Evolutionary conservation across 2,797 vertebrate genomes (phyloP).

Genomic region (Neostethus bicornis): DNA sequence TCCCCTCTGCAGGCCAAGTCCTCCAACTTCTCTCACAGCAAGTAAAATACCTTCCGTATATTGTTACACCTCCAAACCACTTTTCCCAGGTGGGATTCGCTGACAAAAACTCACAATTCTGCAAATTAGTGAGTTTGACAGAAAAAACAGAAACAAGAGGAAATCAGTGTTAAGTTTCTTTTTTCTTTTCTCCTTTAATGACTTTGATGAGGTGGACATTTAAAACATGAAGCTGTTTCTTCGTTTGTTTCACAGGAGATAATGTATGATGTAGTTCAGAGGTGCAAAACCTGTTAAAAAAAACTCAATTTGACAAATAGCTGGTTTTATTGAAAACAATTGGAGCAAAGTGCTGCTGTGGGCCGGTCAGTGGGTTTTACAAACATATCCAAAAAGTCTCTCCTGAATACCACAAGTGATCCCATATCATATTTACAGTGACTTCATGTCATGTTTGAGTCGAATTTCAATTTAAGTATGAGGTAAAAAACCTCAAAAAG

Average conservation of each 20-base stretch:
- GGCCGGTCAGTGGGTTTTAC: constrained; percentile 21
- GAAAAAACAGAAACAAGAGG: constrained; percentile 58
- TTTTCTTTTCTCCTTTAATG: constrained; percentile 38
- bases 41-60: constrained; percentile 58
- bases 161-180: constrained; percentile 41
- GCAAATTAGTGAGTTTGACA: constrained; percentile 15
- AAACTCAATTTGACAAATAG: constrained; percentile 59
- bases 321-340: constrained; percentile 53
- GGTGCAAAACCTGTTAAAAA: constrained; percentile 35
- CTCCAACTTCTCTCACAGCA: constrained; percentile 45
- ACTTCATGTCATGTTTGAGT: too few relatives aligned
- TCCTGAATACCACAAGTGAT: background rate
- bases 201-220: constrained; percentile 32
- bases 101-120: constrained; percentile 33
- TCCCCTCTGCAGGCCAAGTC: constrained; percentile 24
- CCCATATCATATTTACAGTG: too few relatives aligned
- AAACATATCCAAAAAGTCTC: constrained; percentile 10
- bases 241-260: constrained; percentile 21
- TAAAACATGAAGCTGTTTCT: constrained; percentile 31
- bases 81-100: constrained; percentile 19
- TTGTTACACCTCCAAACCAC: constrained; percentile 46
- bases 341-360: constrained; percentile 19
- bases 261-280: constrained; percentile 17
- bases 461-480: background rate
- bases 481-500: background rate